Evolutionary conservation across 1,140 invertebrate species (phyloP).

Genomic region (Rhizoglyphus robini): DNA sequence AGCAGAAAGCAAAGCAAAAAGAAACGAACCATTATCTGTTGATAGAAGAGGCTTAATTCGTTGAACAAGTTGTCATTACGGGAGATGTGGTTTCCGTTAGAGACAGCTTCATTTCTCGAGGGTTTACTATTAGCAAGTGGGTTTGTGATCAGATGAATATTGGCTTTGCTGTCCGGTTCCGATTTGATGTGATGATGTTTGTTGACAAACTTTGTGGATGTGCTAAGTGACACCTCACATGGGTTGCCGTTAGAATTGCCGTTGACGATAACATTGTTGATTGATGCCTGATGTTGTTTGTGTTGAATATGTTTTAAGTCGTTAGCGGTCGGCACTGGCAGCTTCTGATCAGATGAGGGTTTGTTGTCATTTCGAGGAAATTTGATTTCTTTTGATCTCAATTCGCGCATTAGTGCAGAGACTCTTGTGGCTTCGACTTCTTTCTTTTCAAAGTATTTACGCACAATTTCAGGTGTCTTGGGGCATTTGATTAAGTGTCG

Average conservation of each 20-base stretch:
- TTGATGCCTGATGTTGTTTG: conserved; percentile 3
- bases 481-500: conserved; percentile 11
- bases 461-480: conserved; percentile 4
- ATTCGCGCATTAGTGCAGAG: conserved; percentile 11
- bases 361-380: neutral
- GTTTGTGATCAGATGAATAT: no score
- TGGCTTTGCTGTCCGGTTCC: neutral
- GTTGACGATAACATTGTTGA: neutral
- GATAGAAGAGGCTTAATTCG: conserved; percentile 4
- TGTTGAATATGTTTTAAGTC: conserved; percentile 8
- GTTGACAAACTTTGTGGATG: neutral
- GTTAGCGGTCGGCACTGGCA: conserved; percentile 5
- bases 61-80: neutral
- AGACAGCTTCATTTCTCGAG: no score
- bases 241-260: neutral
- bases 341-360: neutral
- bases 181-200: neutral
- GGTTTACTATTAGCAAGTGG: no score
- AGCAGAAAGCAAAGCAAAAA: neutral
- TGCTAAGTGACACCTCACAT: neutral
- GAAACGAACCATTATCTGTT: neutral
- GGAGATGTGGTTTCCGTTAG: neutral
- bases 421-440: conserved; percentile 9
- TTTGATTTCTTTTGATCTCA: conserved; percentile 9
- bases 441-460: conserved; percentile 1